Evolutionary conservation across 2,888 invertebrate genomes (phyloP).

Genomic region (Eustalomyia histrio): DNA sequence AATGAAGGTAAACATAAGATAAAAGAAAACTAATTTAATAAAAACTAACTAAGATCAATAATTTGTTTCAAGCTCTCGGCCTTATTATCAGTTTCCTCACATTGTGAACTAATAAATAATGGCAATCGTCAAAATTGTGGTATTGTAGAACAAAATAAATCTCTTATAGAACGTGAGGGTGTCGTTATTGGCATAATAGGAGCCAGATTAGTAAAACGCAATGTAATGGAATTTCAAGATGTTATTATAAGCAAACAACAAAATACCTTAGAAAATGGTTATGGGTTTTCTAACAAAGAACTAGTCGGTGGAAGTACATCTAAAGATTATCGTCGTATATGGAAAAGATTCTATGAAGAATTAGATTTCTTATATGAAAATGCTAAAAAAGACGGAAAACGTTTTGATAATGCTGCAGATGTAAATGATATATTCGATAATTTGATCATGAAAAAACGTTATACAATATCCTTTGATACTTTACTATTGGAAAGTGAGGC

Average conservation of each 20-base stretch:
- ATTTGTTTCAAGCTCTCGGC: constrained; percentile 77
- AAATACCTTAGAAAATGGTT: constrained; percentile 81
- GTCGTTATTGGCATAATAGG: constrained; percentile 80
- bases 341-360: constrained; percentile 71
- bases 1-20: constrained; percentile 77
- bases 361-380: constrained; percentile 68
- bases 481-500: constrained; percentile 83
- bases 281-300: constrained; percentile 65
- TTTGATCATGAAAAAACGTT: constrained; percentile 77
- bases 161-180: constrained; percentile 80
- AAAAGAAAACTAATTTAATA: no score
- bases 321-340: constrained; percentile 70
- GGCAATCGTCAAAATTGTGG: constrained; percentile 82
- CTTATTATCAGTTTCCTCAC: constrained; percentile 81
- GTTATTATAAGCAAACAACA: constrained; percentile 80
- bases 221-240: constrained; percentile 81
- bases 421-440: constrained; percentile 75
- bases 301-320: background rate
- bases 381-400: constrained; percentile 67
- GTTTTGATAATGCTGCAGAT: constrained; percentile 71
- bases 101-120: constrained; percentile 82
- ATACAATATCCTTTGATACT: constrained; percentile 82
- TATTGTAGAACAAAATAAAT: constrained; percentile 74
- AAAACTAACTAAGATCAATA: no score
- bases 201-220: constrained; percentile 79